Evolutionary conservation across 2,888 invertebrate genomes (phyloP).

Genomic region (Tinea pellionella): DNA sequence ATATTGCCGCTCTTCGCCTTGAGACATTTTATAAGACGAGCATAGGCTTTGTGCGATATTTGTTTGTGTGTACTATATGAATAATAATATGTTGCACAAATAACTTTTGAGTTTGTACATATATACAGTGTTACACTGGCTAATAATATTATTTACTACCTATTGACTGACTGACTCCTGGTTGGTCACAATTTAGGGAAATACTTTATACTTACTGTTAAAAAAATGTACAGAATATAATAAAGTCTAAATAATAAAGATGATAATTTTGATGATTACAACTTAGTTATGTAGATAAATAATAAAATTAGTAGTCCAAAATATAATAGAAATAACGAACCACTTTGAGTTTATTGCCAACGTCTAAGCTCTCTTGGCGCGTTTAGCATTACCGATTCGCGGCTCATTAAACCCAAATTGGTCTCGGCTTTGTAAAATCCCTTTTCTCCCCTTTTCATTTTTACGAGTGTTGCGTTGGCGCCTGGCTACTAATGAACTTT

Average conservation of each 20-base stretch:
- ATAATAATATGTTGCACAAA: not conserved
- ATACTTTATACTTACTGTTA: too few species aligned
- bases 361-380: constrained; percentile 36
- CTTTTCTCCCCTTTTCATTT: constrained; percentile 44
- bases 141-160: too few species aligned
- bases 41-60: not conserved
- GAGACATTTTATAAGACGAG: not conserved
- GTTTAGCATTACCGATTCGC: constrained; percentile 46
- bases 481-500: constrained; percentile 40
- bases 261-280: too few species aligned
- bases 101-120: too few species aligned
- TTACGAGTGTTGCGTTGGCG: constrained; percentile 42
- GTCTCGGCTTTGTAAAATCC: constrained; percentile 41
- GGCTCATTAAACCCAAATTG: constrained; percentile 54
- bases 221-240: too few species aligned
- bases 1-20: constrained; percentile 39
- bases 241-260: too few species aligned
- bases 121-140: too few species aligned
- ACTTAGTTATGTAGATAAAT: not conserved
- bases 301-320: constrained; percentile 17
- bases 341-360: constrained; percentile 17
- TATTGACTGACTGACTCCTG: too few species aligned
- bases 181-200: too few species aligned
- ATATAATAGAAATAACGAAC: constrained; percentile 19
- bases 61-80: not conserved